Evolutionary conservation across 2,797 vertebrate species (phyloP).

Genomic region (Austrolebias charrua): DNA sequence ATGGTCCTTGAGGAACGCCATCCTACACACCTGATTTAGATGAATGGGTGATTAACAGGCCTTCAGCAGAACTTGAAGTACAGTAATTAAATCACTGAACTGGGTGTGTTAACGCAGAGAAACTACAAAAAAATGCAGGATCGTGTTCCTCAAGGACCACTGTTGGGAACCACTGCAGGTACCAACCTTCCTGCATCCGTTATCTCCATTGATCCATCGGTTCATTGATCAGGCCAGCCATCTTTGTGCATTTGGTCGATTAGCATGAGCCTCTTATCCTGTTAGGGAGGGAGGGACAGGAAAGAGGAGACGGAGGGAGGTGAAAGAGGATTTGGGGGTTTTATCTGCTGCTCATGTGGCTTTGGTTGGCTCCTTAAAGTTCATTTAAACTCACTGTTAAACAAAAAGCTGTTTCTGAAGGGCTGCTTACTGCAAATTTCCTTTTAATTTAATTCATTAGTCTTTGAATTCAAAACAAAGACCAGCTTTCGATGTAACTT

Average conservation of each 20-base stretch:
- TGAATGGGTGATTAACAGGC: no score
- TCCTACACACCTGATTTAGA: no score
- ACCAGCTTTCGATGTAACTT: no score
- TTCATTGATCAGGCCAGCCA: constrained; percentile 62
- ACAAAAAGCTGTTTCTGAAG: constrained; percentile 20
- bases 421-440: neutral
- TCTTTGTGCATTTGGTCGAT: constrained; percentile 71
- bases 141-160: no score
- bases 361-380: constrained; percentile 44
- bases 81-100: no score
- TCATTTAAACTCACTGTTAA: constrained; percentile 38
- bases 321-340: constrained; percentile 58
- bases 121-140: no score
- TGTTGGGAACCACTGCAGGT: constrained; percentile 51
- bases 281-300: constrained; percentile 54
- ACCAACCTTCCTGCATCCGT: constrained; percentile 56
- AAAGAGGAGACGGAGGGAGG: constrained; percentile 30
- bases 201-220: constrained; percentile 71
- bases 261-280: constrained; percentile 72
- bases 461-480: no score
- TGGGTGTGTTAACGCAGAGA: no score
- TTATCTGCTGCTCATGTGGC: constrained; percentile 55
- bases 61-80: no score
- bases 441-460: neutral
- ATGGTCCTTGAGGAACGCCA: no score